Evolutionary conservation across 2,888 invertebrate genomes (phyloP), one percentile per base, ranked within the genome.

Genomic region (Hypomecis punctinalis): DNA sequence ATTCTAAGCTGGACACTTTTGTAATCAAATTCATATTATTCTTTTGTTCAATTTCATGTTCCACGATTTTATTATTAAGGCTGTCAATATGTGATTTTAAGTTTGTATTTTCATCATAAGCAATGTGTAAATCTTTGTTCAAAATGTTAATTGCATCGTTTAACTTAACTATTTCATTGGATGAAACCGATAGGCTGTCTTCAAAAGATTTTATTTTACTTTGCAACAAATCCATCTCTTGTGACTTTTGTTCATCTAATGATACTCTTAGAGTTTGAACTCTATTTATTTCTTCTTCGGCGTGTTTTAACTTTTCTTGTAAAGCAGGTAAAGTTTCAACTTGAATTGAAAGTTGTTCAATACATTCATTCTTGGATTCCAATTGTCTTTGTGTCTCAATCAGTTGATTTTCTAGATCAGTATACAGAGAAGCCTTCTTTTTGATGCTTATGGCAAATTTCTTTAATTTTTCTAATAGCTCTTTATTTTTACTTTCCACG

Each of bases 401-500:
- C 43, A 87, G 78, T 70, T 93, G 94, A 49, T 84, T 81, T 86
- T 97, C 96, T 42, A 96, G 83, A 69, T 97, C 96, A 42, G 94
- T 90, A 72, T 95, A 95, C 68, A 95, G 93, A 0, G 91, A 81
- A 0, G 94, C 93, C 78, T 96, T 97, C 80, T 96, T 97, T 82
- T 97, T 97, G 8, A 97, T 90, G 77, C 94, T 96, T 0, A 95
- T 94, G 0, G 96, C 97, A 76, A 96, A 94, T 77, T 97, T 97
- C 78, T 97, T 97, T 78, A 97, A 93, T 84, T 96, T 97, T 62
- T 97, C 96, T 59, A 96, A 83, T 67, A 96, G 94, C 56, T 96
- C 95, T 75, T 95, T 95, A 70, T 95, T 94, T 78, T 95, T 96
- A 6, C 80, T 88, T 76, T 96, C 95, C 0, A 76, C 85, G 62